Conservation (phyloP, 1,140 invertebrate species). For the Metaphire vulgaris region DNA sequence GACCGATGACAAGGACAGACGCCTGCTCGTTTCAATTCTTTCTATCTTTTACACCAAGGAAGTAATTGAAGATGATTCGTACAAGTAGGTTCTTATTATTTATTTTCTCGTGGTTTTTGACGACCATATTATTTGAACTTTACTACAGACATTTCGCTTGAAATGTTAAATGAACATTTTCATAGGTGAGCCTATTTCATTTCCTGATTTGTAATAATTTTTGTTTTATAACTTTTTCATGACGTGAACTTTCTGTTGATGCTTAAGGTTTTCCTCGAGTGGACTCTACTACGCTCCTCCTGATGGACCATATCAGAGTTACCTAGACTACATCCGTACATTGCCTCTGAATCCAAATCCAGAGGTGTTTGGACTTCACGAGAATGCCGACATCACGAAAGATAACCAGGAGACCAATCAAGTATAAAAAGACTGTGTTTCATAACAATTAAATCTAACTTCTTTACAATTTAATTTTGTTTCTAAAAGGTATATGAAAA, state of each 20-base stretch:
- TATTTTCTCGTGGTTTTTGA: constrained; percentile 29
- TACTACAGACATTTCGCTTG: constrained; percentile 51
- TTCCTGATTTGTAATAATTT: too few species aligned
- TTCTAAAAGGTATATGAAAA: background rate
- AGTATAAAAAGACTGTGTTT: too few species aligned
- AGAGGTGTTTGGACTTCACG: constrained; percentile 53
- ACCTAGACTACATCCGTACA: constrained; percentile 47
- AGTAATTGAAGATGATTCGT: constrained; percentile 45
- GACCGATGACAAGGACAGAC: constrained; percentile 52
- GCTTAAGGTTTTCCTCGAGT: constrained; percentile 50
- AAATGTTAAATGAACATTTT: too few species aligned
- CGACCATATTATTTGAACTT: constrained; percentile 55
- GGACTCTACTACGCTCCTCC: constrained; percentile 72
- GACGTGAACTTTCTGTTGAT: too few species aligned
- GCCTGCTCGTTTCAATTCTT: constrained; percentile 46
- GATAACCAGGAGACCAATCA: constrained; percentile 52
- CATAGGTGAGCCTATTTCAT: too few species aligned
- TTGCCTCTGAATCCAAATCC: constrained; percentile 48
- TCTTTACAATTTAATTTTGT: constrained; percentile 7
- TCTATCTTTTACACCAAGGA: constrained; percentile 44
- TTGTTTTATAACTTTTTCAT: too few species aligned
- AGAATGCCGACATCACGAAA: constrained; percentile 53
- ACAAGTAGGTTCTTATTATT: constrained; percentile 42
- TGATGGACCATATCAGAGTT: constrained; percentile 53
- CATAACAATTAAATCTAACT: too few species aligned